Evolutionary conservation across 2,888 invertebrate genomes (phyloP), one percentile per base, ranked within the genome.

Genomic region (Cryptus viduatorius): DNA sequence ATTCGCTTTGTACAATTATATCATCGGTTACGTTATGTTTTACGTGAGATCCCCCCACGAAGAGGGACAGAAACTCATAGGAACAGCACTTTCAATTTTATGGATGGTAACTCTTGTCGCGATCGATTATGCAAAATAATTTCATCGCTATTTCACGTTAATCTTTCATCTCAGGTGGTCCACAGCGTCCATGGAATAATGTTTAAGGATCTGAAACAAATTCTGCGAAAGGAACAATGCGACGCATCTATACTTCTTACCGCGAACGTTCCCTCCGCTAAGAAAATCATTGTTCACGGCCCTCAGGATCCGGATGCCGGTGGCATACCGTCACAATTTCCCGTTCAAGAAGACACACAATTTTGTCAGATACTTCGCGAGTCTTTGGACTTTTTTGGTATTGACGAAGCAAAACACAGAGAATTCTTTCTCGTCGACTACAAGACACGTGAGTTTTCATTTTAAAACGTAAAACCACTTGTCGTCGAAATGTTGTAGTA

Each of bases 21-120:
- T 99, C 89, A 99, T 99, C 89, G 99, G 99, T 1, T 99, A 99
- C 92, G 98, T 99, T 3, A 99, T 99, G 99, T 99, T 99, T 94
- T 99, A 99, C 91, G 99, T 99, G 1, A 95, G 99, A 77, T 97
- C 98, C 12, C 98, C 99, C 0, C 98, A 98, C 91, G 99, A 99
- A 91, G 98, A 98, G 67, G 98, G 98, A 0, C 98, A 99, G 91
- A 97, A 98, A 89, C 96, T 98, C 65, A 98, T 99, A 84, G 98
- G 98, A 7, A 97, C 98, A 19, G 99, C 99, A 0, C 94, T 99
- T 1, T 98, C 99, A 0, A 96, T 99, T 78, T 94, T 99, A 1
- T 99, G 99, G 99, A 98, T 99, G 97, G 98, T 97, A 93, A 94
- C 91, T 44, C 61, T 76, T 44, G 78, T 14, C 5, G 44, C 56